Conservation (phyloP, 2,888 invertebrate genomes). For the Parnassius mnemosyne region DNA sequence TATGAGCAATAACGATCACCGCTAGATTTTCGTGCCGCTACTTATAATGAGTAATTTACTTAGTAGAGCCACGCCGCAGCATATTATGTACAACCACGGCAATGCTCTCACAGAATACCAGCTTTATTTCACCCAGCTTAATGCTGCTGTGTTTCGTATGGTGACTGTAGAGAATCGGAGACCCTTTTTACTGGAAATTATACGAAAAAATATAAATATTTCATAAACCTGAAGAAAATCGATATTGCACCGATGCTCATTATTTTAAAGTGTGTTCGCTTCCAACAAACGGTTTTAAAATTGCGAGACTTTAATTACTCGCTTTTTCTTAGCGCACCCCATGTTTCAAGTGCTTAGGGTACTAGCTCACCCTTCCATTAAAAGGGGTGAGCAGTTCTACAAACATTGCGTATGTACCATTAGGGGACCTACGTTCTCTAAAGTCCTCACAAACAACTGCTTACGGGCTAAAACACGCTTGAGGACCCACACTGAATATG, state of each 20-base stretch:
- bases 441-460: conserved; percentile 8
- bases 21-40: too few species aligned
- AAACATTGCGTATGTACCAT: conserved; percentile 14
- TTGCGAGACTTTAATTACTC: conserved; percentile 29
- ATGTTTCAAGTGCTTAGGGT: conserved; percentile 28
- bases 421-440: conserved; percentile 5
- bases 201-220: not conserved
- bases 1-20: too few species aligned
- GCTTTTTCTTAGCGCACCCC: conserved; percentile 26
- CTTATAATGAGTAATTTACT: too few species aligned
- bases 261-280: conserved; percentile 28
- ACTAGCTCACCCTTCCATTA: conserved; percentile 14
- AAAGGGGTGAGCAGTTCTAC: conserved; percentile 21
- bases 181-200: too few species aligned
- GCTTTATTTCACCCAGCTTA: too few species aligned
- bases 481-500: conserved; percentile 6
- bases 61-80: too few species aligned
- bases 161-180: too few species aligned
- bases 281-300: conserved; percentile 23
- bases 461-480: conserved; percentile 1
- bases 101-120: too few species aligned
- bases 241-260: conserved; percentile 18
- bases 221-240: not conserved
- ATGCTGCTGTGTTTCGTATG: too few species aligned
- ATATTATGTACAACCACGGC: too few species aligned